Evolutionary conservation across 1,140 invertebrate species (phyloP), one percentile per base, ranked within the genome.

Genomic region (Metaphire vulgaris): DNA sequence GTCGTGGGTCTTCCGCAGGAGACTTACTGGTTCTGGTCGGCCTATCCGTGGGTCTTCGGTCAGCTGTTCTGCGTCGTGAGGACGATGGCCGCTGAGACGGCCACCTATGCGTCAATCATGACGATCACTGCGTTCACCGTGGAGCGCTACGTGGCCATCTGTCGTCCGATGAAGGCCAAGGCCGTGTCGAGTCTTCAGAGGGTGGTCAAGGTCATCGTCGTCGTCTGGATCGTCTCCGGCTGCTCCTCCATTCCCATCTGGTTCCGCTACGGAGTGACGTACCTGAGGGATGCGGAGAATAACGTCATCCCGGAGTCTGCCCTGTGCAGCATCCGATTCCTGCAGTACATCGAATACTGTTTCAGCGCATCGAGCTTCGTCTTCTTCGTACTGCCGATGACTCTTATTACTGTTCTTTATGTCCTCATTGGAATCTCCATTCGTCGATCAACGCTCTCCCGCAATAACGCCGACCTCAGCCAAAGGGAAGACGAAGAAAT

Each of bases 21-120:
- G 83, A 91, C 95, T 77, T 93, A 92, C 81, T 89, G 89, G 33
- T 91, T 95, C 56, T 96, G 94, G 93, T 91, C 89, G 30, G 90
- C 90, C 74, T 92, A 92, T 87, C 93, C 94, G 0, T 96, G 94
- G 84, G 87, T 92, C 14, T 95, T 97, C 81, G 94, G 94, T 0
- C 91, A 92, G 77, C 87, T 87, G 0, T 94, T 96, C 83, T 97
- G 94, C 85, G 87, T 94, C 0, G 83, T 94, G 6, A 89, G 93
- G 69, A 92, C 92, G 0, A 87, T 95, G 64, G 89, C 92, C 0
- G 91, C 93, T 0, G 95, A 97, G 84, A 93, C 92, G 0, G 94
- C 94, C 0, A 93, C 93, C 0, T 80, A 82, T 72, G 83, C 82
- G 1, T 83, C 83, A 12, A 83, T 85, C 31, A 71, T 86, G 70